Base-by-base conservation (phyloP, 2,113 vertebrate species). In the Hucho hucho region DNA sequence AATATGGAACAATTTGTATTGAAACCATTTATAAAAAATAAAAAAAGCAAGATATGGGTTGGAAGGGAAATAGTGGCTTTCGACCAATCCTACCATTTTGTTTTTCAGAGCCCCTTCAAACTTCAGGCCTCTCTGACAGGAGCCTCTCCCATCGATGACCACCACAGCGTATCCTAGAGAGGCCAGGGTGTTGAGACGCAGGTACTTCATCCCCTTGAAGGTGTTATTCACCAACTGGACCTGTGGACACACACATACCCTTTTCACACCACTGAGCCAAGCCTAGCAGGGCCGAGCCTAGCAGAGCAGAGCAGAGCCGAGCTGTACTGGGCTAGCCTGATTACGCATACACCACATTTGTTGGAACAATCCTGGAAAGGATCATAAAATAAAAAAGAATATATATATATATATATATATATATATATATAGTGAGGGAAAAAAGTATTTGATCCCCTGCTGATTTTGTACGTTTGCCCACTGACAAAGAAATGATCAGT, bases 41-140 rank as follows among this genome's bases (percentile, higher is more conserved):
- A 6, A 43, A 43, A 43, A 43, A 43, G 2, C 9, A 43, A 12
- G 9, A 43, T 43, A 12, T 43, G 37, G 7, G 2, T 43, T 43
- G 6, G 6, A 32, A 32, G 32, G 32, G 32, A 32, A 32, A 32
- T 32, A 32, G 32, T 53, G 3, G 53, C n/a, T 61, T 61, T 61
- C 0, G 5, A 61, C 18, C 58, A 61, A 6, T 16, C 0, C 92
- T 91, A 98, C 97, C 97, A 99, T 98, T 87, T 96, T 97, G 89
- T 98, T 98, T 89, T 98, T 99, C 49, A 99, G 92, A 16, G 97
- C 96, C 61, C 97, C 97, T 86, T 99, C 97, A n/a, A 99, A 99
- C 53, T 94, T 94, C 64, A 99, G 95, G 28, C 97, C 97, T 64
- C 97, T 89, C 82, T 99, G 97, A 83, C 97, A 98, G 0, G 97